phyloP scores from a whole-genome alignment of 2,797 vertebrate species.

The Antrozous pallidus region DNA sequence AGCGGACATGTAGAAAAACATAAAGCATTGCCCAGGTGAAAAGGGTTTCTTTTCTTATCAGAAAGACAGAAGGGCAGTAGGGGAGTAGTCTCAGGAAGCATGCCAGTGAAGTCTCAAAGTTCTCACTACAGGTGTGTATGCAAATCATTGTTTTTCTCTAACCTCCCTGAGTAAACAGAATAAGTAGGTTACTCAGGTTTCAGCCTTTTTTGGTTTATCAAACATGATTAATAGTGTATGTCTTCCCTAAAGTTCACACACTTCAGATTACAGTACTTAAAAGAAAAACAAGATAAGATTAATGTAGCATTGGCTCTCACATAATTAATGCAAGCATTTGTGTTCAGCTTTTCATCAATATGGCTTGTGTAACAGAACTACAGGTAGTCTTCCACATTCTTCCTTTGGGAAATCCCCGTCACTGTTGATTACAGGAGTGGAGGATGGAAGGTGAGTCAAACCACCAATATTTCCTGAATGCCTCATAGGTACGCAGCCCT shows the following conservation, averaged over 20 bases:
- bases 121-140: neutral
- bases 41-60: conserved; percentile 47
- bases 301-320: neutral
- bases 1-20: neutral
- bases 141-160: conserved; percentile 15
- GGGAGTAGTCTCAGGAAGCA: conserved; percentile 29
- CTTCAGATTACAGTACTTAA: neutral
- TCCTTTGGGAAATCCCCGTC: neutral
- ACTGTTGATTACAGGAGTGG: neutral
- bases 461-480: conserved; percentile 8
- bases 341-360: neutral
- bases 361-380: neutral
- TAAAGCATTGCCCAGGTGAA: neutral
- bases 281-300: neutral
- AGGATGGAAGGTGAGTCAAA: conserved; percentile 19
- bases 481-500: neutral
- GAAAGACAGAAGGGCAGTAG: neutral
- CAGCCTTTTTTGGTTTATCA: neutral
- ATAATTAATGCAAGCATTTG: neutral
- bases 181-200: neutral
- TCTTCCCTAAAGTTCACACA: conserved; percentile 12
- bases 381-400: conserved; percentile 10
- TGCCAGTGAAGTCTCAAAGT: neutral
- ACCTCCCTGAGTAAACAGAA: neutral
- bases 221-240: conserved; percentile 11